A percentile compares a stretch with the other conserved stretches of the same genome.
Evolutionary conservation across 1,140 invertebrate genomes (phyloP).

Genomic region (Penaeus japonicus): DNA sequence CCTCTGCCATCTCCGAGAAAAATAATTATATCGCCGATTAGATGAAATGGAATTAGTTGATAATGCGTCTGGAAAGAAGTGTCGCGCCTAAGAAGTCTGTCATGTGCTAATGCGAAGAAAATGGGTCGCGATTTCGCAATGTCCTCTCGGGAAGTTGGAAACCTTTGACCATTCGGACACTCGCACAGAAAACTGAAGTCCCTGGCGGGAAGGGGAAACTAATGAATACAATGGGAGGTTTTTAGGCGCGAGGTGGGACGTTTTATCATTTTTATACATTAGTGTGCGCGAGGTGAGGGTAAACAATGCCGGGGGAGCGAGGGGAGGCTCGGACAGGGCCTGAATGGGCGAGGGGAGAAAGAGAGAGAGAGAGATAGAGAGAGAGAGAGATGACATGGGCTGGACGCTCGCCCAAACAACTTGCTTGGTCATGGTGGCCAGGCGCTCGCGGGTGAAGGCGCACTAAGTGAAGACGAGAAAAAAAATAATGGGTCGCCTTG

Average conservation of each 20-base stretch:
- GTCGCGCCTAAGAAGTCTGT: not conserved
- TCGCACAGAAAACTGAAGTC: conserved; percentile 33
- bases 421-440: no score
- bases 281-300: conserved; percentile 18
- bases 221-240: conserved; percentile 39
- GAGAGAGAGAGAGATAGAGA: not conserved
- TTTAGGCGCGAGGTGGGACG: conserved; percentile 7
- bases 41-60: no score
- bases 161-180: not conserved
- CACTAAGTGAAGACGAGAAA: not conserved
- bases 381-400: not conserved
- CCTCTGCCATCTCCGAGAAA: not conserved
- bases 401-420: not conserved
- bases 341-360: not conserved
- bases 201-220: conserved; percentile 24
- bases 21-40: not conserved
- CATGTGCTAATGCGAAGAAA: not conserved
- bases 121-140: no score
- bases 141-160: no score
- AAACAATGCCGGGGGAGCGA: not conserved
- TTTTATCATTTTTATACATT: conserved; percentile 34
- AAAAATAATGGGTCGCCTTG: no score
- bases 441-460: not conserved
- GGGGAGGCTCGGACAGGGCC: no score
- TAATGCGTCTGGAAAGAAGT: not conserved